Percentiles rank a stretch among this genome's conserved stretches.
Evolutionary conservation across 2,797 vertebrate genomes (phyloP).

Genomic region (Crotalus adamanteus): DNA sequence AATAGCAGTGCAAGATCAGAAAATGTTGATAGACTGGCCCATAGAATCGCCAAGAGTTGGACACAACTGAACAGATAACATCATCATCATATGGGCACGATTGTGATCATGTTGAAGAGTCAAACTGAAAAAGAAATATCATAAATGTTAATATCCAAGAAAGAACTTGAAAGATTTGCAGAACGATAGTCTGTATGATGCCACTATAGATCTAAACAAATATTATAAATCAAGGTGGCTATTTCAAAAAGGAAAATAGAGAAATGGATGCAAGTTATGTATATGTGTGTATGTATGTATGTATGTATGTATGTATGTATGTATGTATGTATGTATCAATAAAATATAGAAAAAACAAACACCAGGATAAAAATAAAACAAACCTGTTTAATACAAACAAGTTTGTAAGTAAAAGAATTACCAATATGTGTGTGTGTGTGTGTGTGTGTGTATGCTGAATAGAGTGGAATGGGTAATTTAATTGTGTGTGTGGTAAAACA

Average conservation of each 20-base stretch:
- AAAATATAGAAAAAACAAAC: too few relatives aligned
- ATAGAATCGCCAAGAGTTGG: not conserved
- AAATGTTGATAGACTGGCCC: not conserved
- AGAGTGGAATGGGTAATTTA: not conserved
- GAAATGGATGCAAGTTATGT: not conserved
- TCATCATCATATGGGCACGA: not conserved
- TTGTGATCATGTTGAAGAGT: not conserved
- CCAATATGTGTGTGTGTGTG: too few relatives aligned
- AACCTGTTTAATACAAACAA: too few relatives aligned
- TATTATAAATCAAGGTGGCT: not conserved
- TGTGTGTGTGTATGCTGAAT: not conserved
- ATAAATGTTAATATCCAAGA: not conserved
- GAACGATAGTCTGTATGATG: not conserved
- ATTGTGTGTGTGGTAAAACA: not conserved
- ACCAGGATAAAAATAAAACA: too few relatives aligned
- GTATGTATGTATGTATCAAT: too few relatives aligned
- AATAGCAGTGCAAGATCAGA: not conserved
- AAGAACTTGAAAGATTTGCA: not conserved
- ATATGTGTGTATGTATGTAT: too few relatives aligned
- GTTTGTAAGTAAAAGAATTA: too few relatives aligned
- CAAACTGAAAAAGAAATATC: not conserved
- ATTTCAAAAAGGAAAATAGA: not conserved
- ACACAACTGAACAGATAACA: not conserved
- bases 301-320: too few relatives aligned
- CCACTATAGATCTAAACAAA: not conserved